Evolutionary conservation across 2,113 vertebrate species (phyloP).

Genomic region (Pimephales promelas): DNA sequence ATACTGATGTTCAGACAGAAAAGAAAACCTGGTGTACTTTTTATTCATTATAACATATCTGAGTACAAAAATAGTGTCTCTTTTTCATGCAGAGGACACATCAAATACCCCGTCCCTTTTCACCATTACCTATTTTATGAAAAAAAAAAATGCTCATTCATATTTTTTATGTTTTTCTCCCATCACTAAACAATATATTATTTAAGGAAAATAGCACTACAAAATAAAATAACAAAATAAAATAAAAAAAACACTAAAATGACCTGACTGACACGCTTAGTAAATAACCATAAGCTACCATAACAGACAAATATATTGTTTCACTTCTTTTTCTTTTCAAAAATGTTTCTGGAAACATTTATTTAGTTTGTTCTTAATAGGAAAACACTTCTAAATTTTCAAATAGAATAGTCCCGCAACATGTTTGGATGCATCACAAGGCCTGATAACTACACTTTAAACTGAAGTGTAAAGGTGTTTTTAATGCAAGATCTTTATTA

Average conservation of each 20-base stretch:
- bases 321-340: neutral
- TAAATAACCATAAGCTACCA: conserved; percentile 28
- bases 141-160: conserved; percentile 4
- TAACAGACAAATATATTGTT: conserved; percentile 16
- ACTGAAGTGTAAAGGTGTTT: conserved; percentile 16
- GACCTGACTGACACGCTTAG: conserved; percentile 26
- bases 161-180: conserved; percentile 13
- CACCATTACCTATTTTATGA: conserved; percentile 6
- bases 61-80: conserved; percentile 47
- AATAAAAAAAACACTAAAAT: conserved; percentile 17
- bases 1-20: conserved; percentile 33
- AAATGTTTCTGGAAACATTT: conserved; percentile 26
- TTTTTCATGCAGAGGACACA: conserved; percentile 46
- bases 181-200: conserved; percentile 37
- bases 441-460: conserved; percentile 18
- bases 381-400: conserved; percentile 10
- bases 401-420: conserved; percentile 29
- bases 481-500: conserved; percentile 15
- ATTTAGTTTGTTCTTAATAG: conserved; percentile 1
- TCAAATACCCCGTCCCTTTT: conserved; percentile 28
- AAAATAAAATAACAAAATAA: conserved; percentile 39
- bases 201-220: conserved; percentile 34
- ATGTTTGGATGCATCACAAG: neutral
- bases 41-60: conserved; percentile 24
- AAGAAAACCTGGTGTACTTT: conserved; percentile 5